Evolutionary conservation across 2,113 vertebrate species (phyloP), one percentile per base, ranked within the genome.

Genomic region (Salvelinus namaycush): DNA sequence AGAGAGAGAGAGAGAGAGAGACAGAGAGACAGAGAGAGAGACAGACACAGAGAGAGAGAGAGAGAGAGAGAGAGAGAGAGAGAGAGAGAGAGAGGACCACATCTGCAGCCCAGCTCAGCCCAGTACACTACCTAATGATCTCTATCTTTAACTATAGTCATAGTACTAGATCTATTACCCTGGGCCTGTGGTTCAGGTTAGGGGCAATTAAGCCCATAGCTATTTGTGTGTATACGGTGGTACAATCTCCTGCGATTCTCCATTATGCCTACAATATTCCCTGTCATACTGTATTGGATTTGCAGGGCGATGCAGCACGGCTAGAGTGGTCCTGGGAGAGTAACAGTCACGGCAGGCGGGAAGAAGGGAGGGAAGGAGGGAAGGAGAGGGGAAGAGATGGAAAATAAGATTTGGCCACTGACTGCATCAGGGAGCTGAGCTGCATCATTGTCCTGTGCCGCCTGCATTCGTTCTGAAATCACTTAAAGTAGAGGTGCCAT

Each of bases 261-360:
- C 77, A 86, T 89, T 83, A 87, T 82, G 82, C 82, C 75, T 79
- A 87, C 85, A 89, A 87, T 86, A 76, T 81, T 77, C 57, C 77
- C 86, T 89, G 87, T 87, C 87, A 87, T 83, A 11, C 39, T 11
- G 39, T 44, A 86, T 89, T 86, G 87, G 83, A 89, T 89, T 89
- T 89, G 81, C 77, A 62, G 79, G 26, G 65, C 64, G 78, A 79
- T 84, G 83, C 76, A 80, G 76, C 54, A 31, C 44, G 74, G 49
- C 70, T 22, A 48, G 68, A 81, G 79, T 66, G 81, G 64, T 49
- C 73, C 72, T 79, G 75, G 69, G 73, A 78, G 75, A 76, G 68
- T 80, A 81, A 74, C 83, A 83, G 79, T 87, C 85, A 81, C 68
- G 51, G 75, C 34, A 22, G 51, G 72, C 5, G 49, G 72, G 14